Evolutionary conservation across 1,140 invertebrate species (phyloP), one percentile per base, ranked within the genome.

Genomic region (Drosophila insularis): DNA sequence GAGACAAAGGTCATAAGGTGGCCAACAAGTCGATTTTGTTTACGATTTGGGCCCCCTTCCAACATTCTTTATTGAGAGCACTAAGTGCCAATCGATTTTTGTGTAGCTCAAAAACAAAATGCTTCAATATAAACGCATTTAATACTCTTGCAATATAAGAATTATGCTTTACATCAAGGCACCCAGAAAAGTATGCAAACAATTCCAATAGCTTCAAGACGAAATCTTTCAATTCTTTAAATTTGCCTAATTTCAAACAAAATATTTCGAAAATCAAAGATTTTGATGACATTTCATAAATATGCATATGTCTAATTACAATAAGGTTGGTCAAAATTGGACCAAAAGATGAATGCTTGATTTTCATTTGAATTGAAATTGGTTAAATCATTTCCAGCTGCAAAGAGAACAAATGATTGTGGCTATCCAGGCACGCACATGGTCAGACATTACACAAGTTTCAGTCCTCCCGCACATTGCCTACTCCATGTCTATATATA

Each of bases 11-110:
- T 74, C 58, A 69, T 55, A 58, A 46, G 68, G 56, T 59, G 39
- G 23, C 61, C 50, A 65, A 53, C 58, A 80, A 80, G 81, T 77
- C 78, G 60, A 80, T 72, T 84, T 79, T 39, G 37, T 23, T 19
- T 61, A 61, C 59, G 43, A 50, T 19, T 63, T 62, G 21, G 27
- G 4, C 10, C 53, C 21, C 43, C 14, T n/a, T n/a, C 53, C 53
- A 50, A 27, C 27, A 3, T 27, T 5, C 43, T 21, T 50, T 50
- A 21, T 50, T 10, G 43, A 46, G 8, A 46, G 14, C 43, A 46
- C 14, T 46, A 46, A 46, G 43, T 50, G 43, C 43, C 43, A 21
- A 50, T 50, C 43, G 43, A 50, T 50, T 37, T 37, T 37, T 37
- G 35, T 13, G 35, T 37, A 13, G 11, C 10, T 11, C 35, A 13